phyloP scores from a whole-genome alignment of 2,113 vertebrate genomes.

The Leptobrachium ailaonicum region DNA sequence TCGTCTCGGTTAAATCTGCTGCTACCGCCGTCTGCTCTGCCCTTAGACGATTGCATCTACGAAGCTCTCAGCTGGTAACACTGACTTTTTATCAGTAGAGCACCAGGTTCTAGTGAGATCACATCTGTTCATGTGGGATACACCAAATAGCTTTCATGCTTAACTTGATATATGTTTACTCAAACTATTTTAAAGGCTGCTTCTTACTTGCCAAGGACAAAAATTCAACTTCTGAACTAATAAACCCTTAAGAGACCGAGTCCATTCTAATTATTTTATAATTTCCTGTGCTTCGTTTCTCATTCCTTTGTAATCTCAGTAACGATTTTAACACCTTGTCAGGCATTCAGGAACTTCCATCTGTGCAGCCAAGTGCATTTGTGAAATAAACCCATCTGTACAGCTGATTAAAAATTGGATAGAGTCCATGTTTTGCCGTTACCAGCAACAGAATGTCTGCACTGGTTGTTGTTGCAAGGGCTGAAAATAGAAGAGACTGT shows the following conservation, averaged over 20 bases:
- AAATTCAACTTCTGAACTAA: conserved; percentile 66
- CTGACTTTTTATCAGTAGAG: conserved; percentile 52
- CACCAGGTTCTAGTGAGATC: conserved; percentile 55
- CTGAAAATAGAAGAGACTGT: conserved; percentile 53
- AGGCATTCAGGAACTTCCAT: conserved; percentile 76
- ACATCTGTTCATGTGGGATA: conserved; percentile 51
- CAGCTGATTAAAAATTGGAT: conserved; percentile 79
- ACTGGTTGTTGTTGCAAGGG: conserved; percentile 61
- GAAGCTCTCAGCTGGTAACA: conserved; percentile 56
- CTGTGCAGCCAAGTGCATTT: conserved; percentile 71
- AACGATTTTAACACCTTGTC: conserved; percentile 81
- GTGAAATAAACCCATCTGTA: conserved; percentile 83
- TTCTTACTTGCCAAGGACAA: conserved; percentile 61
- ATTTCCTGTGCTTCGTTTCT: conserved; percentile 67
- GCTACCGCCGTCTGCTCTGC: conserved; percentile 51
- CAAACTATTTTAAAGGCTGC: conserved; percentile 51
- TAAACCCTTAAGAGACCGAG: conserved; percentile 64
- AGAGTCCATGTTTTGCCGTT: conserved; percentile 66
- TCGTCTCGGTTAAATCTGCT: conserved; percentile 49
- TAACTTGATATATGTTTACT: conserved; percentile 45
- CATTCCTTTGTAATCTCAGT: conserved; percentile 73
- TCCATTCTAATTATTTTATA: conserved; percentile 68
- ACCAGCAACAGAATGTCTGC: conserved; percentile 66
- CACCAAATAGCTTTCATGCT: conserved; percentile 52
- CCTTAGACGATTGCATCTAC: conserved; percentile 53